Percentiles rank a stretch among this genome's conserved stretches.
phyloP scores from a whole-genome alignment of 1,140 invertebrate genomes.

The Plectrocnemia conspersa region DNA sequence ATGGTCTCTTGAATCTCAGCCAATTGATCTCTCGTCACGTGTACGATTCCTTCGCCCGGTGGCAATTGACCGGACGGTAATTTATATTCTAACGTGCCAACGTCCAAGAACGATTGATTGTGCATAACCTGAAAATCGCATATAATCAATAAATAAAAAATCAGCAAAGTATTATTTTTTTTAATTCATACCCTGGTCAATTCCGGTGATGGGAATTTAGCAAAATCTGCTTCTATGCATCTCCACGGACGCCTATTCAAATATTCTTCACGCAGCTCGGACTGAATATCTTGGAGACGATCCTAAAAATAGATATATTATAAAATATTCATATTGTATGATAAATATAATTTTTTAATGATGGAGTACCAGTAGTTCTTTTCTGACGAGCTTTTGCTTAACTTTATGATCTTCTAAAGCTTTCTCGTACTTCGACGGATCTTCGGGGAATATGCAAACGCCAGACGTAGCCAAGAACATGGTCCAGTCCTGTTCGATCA shows the following conservation, averaged over 20 bases:
- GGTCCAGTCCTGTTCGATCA: slow-evolving; percentile 47
- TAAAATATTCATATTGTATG: not conserved
- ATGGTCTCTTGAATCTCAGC: slow-evolving; percentile 25
- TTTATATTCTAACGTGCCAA: slow-evolving; percentile 41
- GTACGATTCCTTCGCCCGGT: slow-evolving; percentile 36
- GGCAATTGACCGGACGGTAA: slow-evolving; percentile 26
- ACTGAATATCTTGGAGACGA: slow-evolving; percentile 39
- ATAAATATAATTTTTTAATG: not conserved
- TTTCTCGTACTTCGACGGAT: slow-evolving; percentile 42
- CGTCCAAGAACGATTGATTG: slow-evolving; percentile 36
- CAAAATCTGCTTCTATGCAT: slow-evolving; percentile 44
- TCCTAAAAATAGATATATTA: slow-evolving; percentile 36
- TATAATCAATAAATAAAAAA: slow-evolving; percentile 6
- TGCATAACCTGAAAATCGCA: slow-evolving; percentile 36
- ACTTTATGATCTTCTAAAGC: slow-evolving; percentile 43
- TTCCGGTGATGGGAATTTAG: slow-evolving; percentile 45
- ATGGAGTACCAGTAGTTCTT: slow-evolving; percentile 41
- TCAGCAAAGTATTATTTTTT: not conserved
- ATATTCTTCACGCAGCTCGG: slow-evolving; percentile 40
- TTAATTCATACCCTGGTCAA: slow-evolving; percentile 39
- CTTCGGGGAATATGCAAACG: slow-evolving; percentile 45
- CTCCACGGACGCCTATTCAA: slow-evolving; percentile 46
- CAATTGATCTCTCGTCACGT: slow-evolving; percentile 43
- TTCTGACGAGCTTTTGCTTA: slow-evolving; percentile 41
- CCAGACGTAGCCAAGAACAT: slow-evolving; percentile 47